Base-by-base conservation (phyloP, 2,113 vertebrate species). In the Percopsis transmontana region DNA sequence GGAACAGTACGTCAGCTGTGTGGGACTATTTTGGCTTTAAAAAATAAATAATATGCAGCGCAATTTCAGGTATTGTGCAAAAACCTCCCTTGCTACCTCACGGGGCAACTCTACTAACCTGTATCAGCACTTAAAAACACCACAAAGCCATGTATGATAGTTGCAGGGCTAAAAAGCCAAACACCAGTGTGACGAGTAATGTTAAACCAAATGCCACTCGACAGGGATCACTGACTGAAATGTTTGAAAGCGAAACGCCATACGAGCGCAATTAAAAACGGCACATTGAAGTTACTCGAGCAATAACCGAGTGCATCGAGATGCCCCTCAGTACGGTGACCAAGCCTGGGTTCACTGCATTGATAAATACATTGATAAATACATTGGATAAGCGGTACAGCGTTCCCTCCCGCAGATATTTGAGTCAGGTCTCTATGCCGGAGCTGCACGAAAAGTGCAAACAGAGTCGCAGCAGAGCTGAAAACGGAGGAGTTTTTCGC, bases 91-190 rank as follows among this genome's bases (percentile, higher is more conserved):
- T 58, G 7, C 55, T 58, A 58, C 55, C 6, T 58, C 55, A 38
- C 20, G 21, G 9, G 20, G 24, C 12, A 27, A 27, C 55, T 33
- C 21, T 33, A 38, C 55, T 58, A 24, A 58, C 27, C 27, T 27
- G 27, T 27, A 27, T 5, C 27, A 27, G 27, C 5, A 27, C 27
- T 27, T 24, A 58, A 58, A 58, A 58, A 58, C 27, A 58, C 24
- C 55, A 58, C 55, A 58, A 58, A 58, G 9, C 55, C 23, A 58
- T 58, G 55, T 58, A 58, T 15, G 33, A 58, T 16, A 27, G 1
- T 4, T 58, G 55, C 2, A 58, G 4, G 55, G 55, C 55, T 38
- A 2, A 58, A 58, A 58, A 24, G 24, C 1, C 24, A 9, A 58
- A 38, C 55, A 58, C 8, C 21, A 58, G 54, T 57, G 54, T 3